Base-by-base conservation (phyloP, 2,888 invertebrate species). In the Acleris cristana region DNA sequence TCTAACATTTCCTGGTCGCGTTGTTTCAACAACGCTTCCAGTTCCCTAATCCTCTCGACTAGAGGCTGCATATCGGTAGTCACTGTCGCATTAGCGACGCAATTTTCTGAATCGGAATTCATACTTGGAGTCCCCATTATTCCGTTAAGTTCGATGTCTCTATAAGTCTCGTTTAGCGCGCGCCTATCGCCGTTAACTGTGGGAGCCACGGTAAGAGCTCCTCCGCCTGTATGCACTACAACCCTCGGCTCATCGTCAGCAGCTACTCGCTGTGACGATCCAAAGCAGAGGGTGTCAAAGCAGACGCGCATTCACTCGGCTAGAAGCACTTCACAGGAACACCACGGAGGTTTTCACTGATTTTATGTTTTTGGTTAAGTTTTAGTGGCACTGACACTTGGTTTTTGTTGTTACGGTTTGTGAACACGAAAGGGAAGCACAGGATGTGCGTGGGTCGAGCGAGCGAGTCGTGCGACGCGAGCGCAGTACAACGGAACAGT, bases 231-330 rank as follows among this genome's bases (percentile, higher is more conserved):
- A 74, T 88, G 85, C 83, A 90, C 90, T 88, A 91, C 76, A 88
- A 89, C 85, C 89, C 93, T 93, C 89, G 93, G 93, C 87, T 95
- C 95, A 94, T 96, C 96, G 94, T 96, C 96, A 94, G 94, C 96
- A 95, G 94, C 95, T 94, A 95, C 94, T 87, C 95, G 95, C 94
- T 95, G 96, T 95, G 95, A 95, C 94, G 96, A 96, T 95, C 96
- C 96, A 96, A 97, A 97, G 96, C 97, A 97, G 94, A 96, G 94
- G 94, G 95, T 95, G 93, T 97, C 96, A 94, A 97, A 96, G 93
- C 97, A 97, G 95, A 97, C 96, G 95, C 97, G 97, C 97, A 97
- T 97, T 95, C 95, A 96, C 95, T 95, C 95, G 95, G 94, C 89
- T 94, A 84, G 85, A 88, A 86, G 87, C 88, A 88, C 87, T 86